Percentiles rank a stretch among this genome's conserved stretches.
These are phyloP conservation scores for Siderastrea radians DNA, from an alignment of 92 coral and sea anemone species.

Conservation along the genomic window DNA sequence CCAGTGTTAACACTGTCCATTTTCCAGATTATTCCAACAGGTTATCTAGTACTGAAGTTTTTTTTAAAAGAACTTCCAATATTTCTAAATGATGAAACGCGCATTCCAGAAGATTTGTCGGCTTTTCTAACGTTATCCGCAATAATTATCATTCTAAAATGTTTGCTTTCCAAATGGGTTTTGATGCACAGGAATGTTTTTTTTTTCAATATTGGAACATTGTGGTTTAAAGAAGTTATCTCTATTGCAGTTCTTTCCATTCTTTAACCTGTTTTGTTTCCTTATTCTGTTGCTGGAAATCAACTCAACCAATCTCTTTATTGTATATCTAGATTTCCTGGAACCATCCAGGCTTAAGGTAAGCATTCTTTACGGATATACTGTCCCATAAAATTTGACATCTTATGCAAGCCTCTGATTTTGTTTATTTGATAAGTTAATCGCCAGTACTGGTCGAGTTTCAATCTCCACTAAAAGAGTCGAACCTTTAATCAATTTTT, in stretches of 20 bases:
- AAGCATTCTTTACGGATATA: too few relatives aligned
- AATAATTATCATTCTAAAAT: not conserved
- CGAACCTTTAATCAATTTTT: too few relatives aligned
- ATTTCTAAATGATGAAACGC: not conserved
- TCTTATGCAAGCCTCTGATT: too few relatives aligned
- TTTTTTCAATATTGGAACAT: not conserved
- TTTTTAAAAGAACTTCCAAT: too few relatives aligned
- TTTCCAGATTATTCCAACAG: too few relatives aligned
- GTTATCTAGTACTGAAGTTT: too few relatives aligned
- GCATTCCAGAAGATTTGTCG: not conserved
- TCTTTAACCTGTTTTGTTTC: not conserved
- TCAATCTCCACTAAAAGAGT: too few relatives aligned
- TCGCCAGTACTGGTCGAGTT: too few relatives aligned
- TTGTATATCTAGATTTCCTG: not conserved
- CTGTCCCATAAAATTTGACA: too few relatives aligned
- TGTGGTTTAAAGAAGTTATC: not conserved
- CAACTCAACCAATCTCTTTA: not conserved
- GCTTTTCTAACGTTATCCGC: not conserved
- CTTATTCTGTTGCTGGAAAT: not conserved
- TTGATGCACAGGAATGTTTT: not conserved
- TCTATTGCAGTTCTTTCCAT: not conserved
- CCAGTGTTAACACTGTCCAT: too few relatives aligned
- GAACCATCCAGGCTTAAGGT: not conserved
- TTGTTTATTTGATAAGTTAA: too few relatives aligned
- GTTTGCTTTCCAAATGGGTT: not conserved